Percentiles rank a stretch among this genome's conserved stretches.
Conservation (phyloP, 2,888 invertebrate species). For the Galerucella nymphaeae region DNA sequence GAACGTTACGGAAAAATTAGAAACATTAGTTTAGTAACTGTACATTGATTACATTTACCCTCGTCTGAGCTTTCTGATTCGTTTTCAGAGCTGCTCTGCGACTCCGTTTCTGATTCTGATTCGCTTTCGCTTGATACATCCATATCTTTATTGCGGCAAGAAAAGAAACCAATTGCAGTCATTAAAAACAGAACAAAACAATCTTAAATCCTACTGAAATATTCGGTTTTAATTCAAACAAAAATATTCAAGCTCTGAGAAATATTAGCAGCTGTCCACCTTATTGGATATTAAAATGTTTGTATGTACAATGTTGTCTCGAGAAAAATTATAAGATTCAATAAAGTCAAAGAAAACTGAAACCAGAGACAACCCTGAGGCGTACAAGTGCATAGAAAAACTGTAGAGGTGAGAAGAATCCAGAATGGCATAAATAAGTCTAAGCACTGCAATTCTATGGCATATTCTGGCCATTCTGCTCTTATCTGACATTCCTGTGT, state of each 20-base stretch:
- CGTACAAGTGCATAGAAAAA: no score
- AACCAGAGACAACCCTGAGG: no score
- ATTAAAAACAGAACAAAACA: conserved; percentile 8
- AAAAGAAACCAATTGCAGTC: conserved; percentile 43
- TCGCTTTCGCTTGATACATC: conserved; percentile 67
- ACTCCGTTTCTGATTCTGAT: conserved; percentile 67
- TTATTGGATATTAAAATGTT: background rate
- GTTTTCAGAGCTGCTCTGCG: conserved; percentile 56
- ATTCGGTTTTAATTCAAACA: background rate
- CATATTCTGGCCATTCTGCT: no score
- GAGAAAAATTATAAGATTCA: background rate
- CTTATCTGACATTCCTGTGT: no score
- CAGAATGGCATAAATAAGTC: no score
- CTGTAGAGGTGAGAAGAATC: no score
- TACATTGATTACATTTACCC: conserved; percentile 60
- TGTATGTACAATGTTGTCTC: background rate
- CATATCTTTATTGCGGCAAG: conserved; percentile 59
- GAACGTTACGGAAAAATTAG: conserved; percentile 1
- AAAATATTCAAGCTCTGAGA: background rate
- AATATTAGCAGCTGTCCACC: background rate
- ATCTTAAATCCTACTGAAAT: background rate
- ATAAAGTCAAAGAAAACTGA: no score
- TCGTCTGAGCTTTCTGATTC: conserved; percentile 60
- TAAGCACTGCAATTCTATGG: no score
- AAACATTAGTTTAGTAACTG: conserved; percentile 32